phyloP scores from a whole-genome alignment of 2,797 vertebrate species.

The Tokudaia tokunoshimensis region DNA sequence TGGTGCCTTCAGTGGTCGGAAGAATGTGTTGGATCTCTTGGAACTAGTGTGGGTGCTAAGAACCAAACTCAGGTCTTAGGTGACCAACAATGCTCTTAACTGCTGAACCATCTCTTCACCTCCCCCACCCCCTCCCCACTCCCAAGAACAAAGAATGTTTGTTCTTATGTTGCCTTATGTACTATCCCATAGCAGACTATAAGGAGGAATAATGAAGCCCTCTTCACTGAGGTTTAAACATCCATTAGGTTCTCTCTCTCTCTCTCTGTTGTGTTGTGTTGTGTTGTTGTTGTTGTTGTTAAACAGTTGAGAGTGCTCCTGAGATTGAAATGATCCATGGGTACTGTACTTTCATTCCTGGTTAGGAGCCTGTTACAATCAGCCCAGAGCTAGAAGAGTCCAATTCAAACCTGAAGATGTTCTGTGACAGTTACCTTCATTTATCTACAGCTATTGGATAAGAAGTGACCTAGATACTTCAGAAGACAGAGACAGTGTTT shows the following conservation, averaged over 20 bases:
- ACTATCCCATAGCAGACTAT: not conserved
- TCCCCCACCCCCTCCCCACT: too few species aligned
- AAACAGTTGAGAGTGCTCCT: not conserved
- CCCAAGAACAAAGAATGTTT: not conserved
- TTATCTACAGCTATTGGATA: not conserved
- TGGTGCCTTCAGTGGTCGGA: not conserved
- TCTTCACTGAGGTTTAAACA: not conserved
- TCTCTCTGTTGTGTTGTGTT: not conserved
- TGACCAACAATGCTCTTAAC: not conserved
- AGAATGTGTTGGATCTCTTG: not conserved
- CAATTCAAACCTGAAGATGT: not conserved
- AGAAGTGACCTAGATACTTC: not conserved
- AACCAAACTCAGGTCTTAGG: not conserved
- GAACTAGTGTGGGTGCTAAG: not conserved
- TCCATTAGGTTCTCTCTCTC: not conserved
- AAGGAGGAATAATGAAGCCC: not conserved
- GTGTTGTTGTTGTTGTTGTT: not conserved
- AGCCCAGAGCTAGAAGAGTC: not conserved
- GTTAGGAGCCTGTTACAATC: not conserved
- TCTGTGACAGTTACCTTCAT: not conserved
- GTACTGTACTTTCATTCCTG: not conserved
- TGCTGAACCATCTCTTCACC: not conserved
- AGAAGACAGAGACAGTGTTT: not conserved
- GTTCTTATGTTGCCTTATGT: not conserved
- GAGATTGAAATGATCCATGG: not conserved